Conservation (phyloP, 2,797 vertebrate genomes). For the Xiphorhynchus erythropygius region DNA sequence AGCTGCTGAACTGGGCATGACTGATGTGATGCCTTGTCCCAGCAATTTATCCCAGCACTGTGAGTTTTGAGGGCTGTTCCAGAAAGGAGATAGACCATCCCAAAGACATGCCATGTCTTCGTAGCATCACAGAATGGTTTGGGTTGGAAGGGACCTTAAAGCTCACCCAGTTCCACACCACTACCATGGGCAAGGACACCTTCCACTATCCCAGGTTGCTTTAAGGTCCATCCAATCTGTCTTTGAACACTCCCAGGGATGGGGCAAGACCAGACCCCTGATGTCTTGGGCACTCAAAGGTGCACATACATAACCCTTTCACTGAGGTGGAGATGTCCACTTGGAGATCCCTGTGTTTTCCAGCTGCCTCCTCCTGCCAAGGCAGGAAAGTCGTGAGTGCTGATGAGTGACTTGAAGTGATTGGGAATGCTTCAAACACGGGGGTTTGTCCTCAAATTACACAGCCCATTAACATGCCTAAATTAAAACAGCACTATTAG, state of each 20-base stretch:
- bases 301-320: too few relatives aligned
- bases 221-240: rapidly evolving
- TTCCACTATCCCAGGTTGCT: neutral
- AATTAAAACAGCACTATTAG: slow-evolving; percentile 17
- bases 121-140: neutral
- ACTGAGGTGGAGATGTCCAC: neutral
- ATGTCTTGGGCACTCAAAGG: rapidly evolving
- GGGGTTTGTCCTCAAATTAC: slow-evolving; percentile 21
- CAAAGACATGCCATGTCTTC: neutral
- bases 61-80: neutral
- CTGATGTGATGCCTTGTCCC: neutral
- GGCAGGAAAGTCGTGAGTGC: neutral
- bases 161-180: rapidly evolving
- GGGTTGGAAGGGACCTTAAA: neutral
- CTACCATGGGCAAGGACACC: neutral
- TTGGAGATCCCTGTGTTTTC: neutral
- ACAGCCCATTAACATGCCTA: neutral
- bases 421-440: neutral
- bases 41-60: neutral
- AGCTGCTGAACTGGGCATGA: neutral
- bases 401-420: neutral
- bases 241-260: neutral
- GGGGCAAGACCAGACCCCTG: neutral
- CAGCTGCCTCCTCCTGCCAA: neutral
- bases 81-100: neutral